Percentiles rank a stretch among this genome's conserved stretches.
phyloP scores from a whole-genome alignment of 2,888 invertebrate genomes.

The Catonia carolina region DNA sequence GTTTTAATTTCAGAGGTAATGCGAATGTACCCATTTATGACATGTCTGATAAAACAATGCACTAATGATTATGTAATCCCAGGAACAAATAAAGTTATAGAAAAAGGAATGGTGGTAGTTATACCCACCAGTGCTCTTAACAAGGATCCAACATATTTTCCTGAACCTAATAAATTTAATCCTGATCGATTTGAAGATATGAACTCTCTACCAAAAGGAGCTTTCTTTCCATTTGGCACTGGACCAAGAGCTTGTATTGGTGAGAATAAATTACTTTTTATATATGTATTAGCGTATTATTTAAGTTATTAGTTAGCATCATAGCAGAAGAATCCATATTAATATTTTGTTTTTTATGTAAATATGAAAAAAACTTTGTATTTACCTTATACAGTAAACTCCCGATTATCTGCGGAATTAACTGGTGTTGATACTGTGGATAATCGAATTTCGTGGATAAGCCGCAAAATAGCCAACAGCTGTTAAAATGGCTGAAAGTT shows the following conservation, averaged over 20 bases:
- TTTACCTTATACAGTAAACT: no score
- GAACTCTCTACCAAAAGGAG: neutral
- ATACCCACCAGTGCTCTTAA: constrained; percentile 53
- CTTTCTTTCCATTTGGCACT: constrained; percentile 17
- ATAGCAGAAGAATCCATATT: no score
- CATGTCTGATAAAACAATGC: constrained; percentile 39
- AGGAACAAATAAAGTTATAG: constrained; percentile 14
- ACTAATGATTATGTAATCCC: constrained; percentile 37
- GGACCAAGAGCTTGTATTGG: constrained; percentile 22
- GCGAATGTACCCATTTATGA: constrained; percentile 41
- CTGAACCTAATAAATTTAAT: constrained; percentile 47
- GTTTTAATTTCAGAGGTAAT: constrained; percentile 25
- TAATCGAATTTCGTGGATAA: no score
- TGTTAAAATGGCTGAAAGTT: no score
- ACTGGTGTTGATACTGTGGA: no score
- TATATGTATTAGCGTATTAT: neutral
- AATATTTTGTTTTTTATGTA: no score
- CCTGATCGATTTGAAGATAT: constrained; percentile 15
- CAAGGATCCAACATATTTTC: constrained; percentile 51
- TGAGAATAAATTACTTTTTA: no score
- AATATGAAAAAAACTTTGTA: no score
- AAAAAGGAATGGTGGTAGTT: constrained; percentile 42
- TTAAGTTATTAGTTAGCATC: neutral
- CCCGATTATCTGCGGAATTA: no score
- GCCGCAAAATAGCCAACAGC: no score